phyloP scores from a whole-genome alignment of 2,888 invertebrate species.

The Emmelina monodactyla region DNA sequence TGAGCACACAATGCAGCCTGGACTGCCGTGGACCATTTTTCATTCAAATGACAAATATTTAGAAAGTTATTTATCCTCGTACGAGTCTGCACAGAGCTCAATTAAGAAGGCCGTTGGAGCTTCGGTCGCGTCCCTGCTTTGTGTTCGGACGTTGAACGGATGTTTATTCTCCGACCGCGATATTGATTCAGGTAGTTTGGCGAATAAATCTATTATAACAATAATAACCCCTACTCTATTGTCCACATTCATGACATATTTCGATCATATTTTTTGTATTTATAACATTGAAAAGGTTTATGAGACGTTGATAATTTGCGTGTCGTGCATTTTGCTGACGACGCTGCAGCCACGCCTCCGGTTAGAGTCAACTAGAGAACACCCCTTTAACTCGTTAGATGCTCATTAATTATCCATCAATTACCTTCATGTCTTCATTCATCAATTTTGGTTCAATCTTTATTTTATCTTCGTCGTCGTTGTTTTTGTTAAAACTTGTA shows the following conservation, averaged over 20 bases:
- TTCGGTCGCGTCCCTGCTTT: slow-evolving; percentile 33
- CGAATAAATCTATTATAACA: slow-evolving; percentile 52
- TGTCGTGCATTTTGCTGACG: slow-evolving; percentile 33
- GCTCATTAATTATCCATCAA: slow-evolving; percentile 47
- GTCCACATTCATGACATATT: slow-evolving; percentile 32
- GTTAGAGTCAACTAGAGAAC: slow-evolving; percentile 25
- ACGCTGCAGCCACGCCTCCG: slow-evolving; percentile 41
- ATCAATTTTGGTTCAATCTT: slow-evolving; percentile 9
- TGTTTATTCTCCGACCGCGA: slow-evolving; percentile 54
- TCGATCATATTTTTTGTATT: slow-evolving; percentile 31
- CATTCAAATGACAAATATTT: slow-evolving; percentile 63
- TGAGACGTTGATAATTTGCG: slow-evolving; percentile 38
- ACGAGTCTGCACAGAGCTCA: slow-evolving; percentile 40
- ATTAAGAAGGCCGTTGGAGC: slow-evolving; percentile 42
- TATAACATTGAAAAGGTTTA: slow-evolving; percentile 26
- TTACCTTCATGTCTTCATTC: slow-evolving; percentile 27
- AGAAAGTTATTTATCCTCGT: slow-evolving; percentile 60
- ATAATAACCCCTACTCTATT: slow-evolving; percentile 36
- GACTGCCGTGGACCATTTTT: slow-evolving; percentile 49
- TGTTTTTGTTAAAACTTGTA: neutral
- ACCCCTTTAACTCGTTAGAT: slow-evolving; percentile 51
- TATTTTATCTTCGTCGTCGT: neutral
- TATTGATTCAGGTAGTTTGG: slow-evolving; percentile 53
- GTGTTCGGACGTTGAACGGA: slow-evolving; percentile 40
- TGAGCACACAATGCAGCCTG: slow-evolving; percentile 42